Base-by-base conservation (phyloP, 92 coral and sea anemone species). In the Plumapathes pennacea region DNA sequence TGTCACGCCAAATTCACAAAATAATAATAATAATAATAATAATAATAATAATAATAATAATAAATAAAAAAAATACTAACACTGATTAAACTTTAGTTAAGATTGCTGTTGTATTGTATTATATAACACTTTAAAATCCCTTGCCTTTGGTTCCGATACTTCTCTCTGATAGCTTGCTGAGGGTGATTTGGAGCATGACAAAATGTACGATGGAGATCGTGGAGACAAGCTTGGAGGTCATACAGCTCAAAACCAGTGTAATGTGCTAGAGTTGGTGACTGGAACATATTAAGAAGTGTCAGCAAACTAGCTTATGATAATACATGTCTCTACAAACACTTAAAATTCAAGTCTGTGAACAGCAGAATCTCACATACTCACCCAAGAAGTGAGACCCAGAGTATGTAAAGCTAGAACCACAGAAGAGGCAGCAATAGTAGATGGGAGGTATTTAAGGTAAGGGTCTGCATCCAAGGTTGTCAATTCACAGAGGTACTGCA, bases 361-460 rank as follows among this genome's bases (percentile, higher is more conserved):
- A 8, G 8, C 8, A 34, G n/a, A 34, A 34, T 3, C 9, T 8
- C 5, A 3, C 4, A 13, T 3, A 26, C 78, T 83, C 78, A 92
- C 98, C 98, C 98, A 92, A 41, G 78, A 67, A 32, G 85, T 66
- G 14, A 73, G 67, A 43, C 89, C 96, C 32, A 92, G 56, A 13
- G 92, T 92, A 41, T 92, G 98, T 0, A 92, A 72, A 24, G 98
- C 80, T 26, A 92, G 57, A 8, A 92, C 98, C 22, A 80, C 85
- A 46, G 98, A 73, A 58, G 94, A 80, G 37, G 98, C 94, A 6
- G 98, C 98, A 25, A 92, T 77, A 23, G 94, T 92, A 10, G 98
- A 92, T 50, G 98, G 96, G 4, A 80, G 91, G 32, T 88, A 92
- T 57, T 68, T 77, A 18, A 88, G 58, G 46, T 59, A 83, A n/a